phyloP scores from a whole-genome alignment of 1,140 invertebrate species.

The Ectropis grisescens region DNA sequence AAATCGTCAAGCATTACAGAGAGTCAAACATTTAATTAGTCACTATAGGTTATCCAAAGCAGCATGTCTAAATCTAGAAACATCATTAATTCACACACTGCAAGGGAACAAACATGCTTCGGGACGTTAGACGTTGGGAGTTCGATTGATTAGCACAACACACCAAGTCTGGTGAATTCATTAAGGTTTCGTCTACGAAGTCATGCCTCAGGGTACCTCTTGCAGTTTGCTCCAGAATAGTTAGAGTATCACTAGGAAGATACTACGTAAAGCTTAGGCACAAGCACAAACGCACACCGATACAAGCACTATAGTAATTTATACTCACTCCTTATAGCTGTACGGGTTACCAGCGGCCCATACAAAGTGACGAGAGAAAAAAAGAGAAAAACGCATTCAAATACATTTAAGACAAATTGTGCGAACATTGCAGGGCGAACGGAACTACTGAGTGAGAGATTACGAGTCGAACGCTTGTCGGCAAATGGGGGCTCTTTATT shows the following conservation, averaged over 20 bases:
- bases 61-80: constrained; percentile 44
- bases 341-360: constrained; percentile 71
- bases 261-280: constrained; percentile 59
- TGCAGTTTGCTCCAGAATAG: constrained; percentile 54
- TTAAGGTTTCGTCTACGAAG: constrained; percentile 20
- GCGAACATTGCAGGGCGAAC: constrained; percentile 69
- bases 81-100: constrained; percentile 45
- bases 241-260: constrained; percentile 52
- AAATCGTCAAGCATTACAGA: constrained; percentile 61
- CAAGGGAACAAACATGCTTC: constrained; percentile 56
- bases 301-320: constrained; percentile 67
- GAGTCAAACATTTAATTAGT: constrained; percentile 60
- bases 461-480: constrained; percentile 66
- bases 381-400: constrained; percentile 73
- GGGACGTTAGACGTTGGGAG: constrained; percentile 32
- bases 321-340: constrained; percentile 71
- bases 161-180: constrained; percentile 33
- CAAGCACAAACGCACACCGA: constrained; percentile 66
- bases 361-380: constrained; percentile 71
- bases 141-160: constrained; percentile 19
- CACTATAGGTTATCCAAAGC: constrained; percentile 49
- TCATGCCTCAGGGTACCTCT: constrained; percentile 42
- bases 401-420: constrained; percentile 71
- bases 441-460: constrained; percentile 70
- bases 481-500: constrained; percentile 57